Evolutionary conservation across 2,113 vertebrate species (phyloP), one percentile per base, ranked within the genome.

Genomic region (Chloebia gouldiae): DNA sequence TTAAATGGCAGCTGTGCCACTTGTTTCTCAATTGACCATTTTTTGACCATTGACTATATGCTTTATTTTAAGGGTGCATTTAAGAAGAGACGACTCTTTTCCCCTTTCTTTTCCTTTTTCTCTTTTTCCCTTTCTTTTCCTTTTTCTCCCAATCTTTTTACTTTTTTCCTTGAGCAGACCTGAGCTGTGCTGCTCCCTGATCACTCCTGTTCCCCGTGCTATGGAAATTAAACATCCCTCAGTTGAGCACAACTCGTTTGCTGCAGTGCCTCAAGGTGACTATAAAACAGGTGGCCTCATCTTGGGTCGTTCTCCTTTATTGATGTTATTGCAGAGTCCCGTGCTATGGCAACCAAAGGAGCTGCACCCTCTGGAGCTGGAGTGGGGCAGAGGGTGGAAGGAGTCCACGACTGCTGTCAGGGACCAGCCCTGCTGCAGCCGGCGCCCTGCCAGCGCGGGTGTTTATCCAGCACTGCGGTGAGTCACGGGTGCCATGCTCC

Each of bases 401-500:
- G 64, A 7, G 28, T 64, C 61, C 2, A 14, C 6, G 47, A 15
- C 4, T 61, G 79, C 76, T 72, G 47, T 7, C 49, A 18, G 42
- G 90, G 86, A 63, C 25, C 82, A 75, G 65, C 86, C 88, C 85
- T 70, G 64, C 56, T 86, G 64, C 65, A 56, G 86, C 47, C 3
- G 12, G 79, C 7, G 4, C 54, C 56, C 44, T 6, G 65, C 76
- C 85, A 89, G 79, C 59, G 0, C 16, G 2, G 39, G 59, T 95
- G 93, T 97, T 96, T 93, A 94, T 44, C 89, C 91, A 86, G 85
- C 17, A 1, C 5, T 5, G 60, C 0, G 1, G 53, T 97, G 95
- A 97, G 45, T 97, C 96, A 96, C 2, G 1, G 71, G 70, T 76
- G 93, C 96, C 63, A 35, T 95, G 92, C 82, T 96, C 92, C 91